These are phyloP conservation scores for Seira musarum DNA, from an alignment of 2,888 invertebrate species.

Conservation along the genomic window DNA sequence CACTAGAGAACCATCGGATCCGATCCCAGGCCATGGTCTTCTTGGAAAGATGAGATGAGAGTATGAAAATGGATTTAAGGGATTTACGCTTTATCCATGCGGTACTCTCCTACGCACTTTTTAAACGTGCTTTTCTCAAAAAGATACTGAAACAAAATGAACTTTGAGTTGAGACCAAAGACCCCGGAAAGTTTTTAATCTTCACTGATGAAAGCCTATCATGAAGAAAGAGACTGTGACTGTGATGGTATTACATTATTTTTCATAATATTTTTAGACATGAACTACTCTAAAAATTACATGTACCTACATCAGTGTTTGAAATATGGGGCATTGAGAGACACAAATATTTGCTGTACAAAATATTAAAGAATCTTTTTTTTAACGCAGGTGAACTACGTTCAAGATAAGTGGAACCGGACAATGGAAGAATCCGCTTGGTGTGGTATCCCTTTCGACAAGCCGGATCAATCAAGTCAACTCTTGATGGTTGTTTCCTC, in stretches of 20 bases:
- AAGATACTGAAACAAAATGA: neutral
- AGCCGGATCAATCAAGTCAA: slow-evolving; percentile 68
- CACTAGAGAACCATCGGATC: too few species aligned
- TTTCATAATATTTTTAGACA: neutral
- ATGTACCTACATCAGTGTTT: neutral
- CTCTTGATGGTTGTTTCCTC: slow-evolving; percentile 73
- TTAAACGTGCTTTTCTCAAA: neutral
- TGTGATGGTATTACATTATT: neutral
- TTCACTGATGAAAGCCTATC: too few species aligned
- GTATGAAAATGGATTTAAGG: slow-evolving; percentile 6
- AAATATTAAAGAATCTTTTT: neutral
- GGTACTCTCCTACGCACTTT: slow-evolving; percentile 5
- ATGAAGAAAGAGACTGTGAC: neutral
- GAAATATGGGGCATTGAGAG: neutral
- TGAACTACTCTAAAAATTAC: neutral
- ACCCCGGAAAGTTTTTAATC: too few species aligned
- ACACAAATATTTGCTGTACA: neutral
- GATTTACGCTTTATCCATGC: neutral
- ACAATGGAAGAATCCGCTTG: slow-evolving; percentile 71
- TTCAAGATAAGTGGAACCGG: slow-evolving; percentile 62
- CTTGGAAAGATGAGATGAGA: neutral
- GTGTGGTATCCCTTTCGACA: slow-evolving; percentile 71
- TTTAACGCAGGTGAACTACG: slow-evolving; percentile 69
- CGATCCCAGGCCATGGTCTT: too few species aligned
- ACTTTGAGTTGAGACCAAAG: too few species aligned